Evolutionary conservation across 2,888 invertebrate species (phyloP), one percentile per base, ranked within the genome.

Genomic region (Altica lythri): DNA sequence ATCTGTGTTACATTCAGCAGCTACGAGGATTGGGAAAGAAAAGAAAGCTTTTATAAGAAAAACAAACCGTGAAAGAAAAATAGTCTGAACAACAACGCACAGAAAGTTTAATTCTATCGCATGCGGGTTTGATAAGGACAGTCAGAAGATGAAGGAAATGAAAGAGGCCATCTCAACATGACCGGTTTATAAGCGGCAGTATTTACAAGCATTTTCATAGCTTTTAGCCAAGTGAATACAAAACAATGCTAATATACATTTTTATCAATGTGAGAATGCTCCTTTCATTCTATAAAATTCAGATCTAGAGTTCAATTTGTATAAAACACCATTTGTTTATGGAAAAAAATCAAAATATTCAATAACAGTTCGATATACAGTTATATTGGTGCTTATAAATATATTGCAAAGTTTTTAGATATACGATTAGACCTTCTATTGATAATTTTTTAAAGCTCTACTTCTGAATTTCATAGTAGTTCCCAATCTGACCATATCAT

Each of bases 1-100:
- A 83, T 94, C 92, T 79, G 86, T 86, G 81, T 86, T 86, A 82
- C 93, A 93, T 86, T 91, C 90, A 69, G 76, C 76, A 70, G 76
- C 77, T 76, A 74, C 67, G 67, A 68, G 64, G 71, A 71, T 66
- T 69, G 72, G 70, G 74, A 72, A 76, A 75, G 78, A 79, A 79
- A 79, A 78, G 67, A 86, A 86, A 86, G 86, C 86, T 82, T 83
- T 82, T 83, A 83, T 85, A 85, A 86, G 86, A 90, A 79, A 78
- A 79, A 77, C 63, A 86, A 86, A 90, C 89, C 88, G 89, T 88
- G 89, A 89, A 89, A 88, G 89, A 88, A 86, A 18, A 18, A n/a
- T n/a, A 18, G 37, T 18, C 17, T 37, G 17, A n/a, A 72, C 72
- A 69, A 70, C 68, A 69, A 66, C 82, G 83, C 83, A 83, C n/a